A percentile compares a stretch with the other conserved stretches of the same genome.
These are phyloP conservation scores for Reticulitermes speratus DNA, from an alignment of 1,140 invertebrate genomes.

Conservation along the genomic window DNA sequence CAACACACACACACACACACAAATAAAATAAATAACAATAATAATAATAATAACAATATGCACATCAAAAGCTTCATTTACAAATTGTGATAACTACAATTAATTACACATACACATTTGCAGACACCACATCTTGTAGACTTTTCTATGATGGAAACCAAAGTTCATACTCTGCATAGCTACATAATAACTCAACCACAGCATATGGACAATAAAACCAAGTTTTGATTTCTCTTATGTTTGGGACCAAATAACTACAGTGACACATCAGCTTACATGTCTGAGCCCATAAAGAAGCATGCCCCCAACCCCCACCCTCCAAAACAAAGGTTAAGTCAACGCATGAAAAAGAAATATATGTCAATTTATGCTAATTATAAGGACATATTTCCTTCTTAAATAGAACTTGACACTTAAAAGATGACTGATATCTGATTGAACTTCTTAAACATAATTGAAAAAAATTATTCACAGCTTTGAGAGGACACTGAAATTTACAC, in stretches of 20 bases:
- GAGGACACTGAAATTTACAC: too few species aligned
- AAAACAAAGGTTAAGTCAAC: too few species aligned
- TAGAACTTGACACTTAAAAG: too few species aligned
- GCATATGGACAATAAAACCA: not conserved
- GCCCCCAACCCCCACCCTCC: too few species aligned
- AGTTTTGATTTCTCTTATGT: not conserved
- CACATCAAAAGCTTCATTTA: conserved; percentile 22
- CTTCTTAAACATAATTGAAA: too few species aligned
- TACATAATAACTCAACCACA: not conserved
- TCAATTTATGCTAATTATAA: too few species aligned
- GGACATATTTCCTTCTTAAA: too few species aligned
- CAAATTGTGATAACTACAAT: conserved; percentile 4
- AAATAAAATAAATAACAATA: not conserved
- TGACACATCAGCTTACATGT: not conserved
- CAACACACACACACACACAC: not conserved
- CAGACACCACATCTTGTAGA: not conserved
- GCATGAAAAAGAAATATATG: too few species aligned
- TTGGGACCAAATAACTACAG: not conserved
- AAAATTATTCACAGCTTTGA: too few species aligned
- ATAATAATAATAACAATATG: conserved; percentile 10
- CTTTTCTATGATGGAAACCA: not conserved
- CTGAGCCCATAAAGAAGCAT: not conserved
- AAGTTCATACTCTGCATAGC: not conserved
- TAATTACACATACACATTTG: not conserved
- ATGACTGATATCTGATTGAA: too few species aligned